phyloP scores from a whole-genome alignment of 2,888 invertebrate species.

The Tenthredo livida region DNA sequence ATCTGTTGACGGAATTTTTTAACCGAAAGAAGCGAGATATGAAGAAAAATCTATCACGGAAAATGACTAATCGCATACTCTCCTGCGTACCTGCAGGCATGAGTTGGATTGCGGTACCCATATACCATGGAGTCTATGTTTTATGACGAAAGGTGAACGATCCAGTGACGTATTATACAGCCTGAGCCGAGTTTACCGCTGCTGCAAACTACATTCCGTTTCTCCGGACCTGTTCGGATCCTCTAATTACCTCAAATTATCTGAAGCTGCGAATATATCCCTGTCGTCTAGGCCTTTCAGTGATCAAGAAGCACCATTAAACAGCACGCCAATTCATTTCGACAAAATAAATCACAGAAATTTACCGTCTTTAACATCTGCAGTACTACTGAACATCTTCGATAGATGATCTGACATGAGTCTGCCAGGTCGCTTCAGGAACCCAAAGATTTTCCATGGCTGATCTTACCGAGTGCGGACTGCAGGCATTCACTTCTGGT shows the following conservation, averaged over 20 bases:
- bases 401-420: neutral
- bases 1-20: no score
- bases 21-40: neutral
- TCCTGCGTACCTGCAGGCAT: neutral
- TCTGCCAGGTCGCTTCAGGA: neutral
- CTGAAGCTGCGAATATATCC: neutral
- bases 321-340: neutral
- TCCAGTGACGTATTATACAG: constrained; percentile 18
- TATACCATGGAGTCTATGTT: constrained; percentile 27
- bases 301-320: neutral
- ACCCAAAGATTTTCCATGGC: neutral
- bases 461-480: neutral
- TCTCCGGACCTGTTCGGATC: neutral
- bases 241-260: neutral
- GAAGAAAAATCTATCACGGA: no score
- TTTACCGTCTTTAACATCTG: neutral
- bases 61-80: neutral
- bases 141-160: constrained; percentile 16
- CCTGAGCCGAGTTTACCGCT: neutral
- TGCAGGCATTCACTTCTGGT: constrained; percentile 26
- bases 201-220: neutral
- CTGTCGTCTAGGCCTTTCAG: neutral
- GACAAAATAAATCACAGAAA: neutral
- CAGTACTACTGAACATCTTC: neutral
- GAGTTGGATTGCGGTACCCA: neutral